Conservation (phyloP, 2,888 invertebrate species). For the Urechis unicinctus region DNA sequence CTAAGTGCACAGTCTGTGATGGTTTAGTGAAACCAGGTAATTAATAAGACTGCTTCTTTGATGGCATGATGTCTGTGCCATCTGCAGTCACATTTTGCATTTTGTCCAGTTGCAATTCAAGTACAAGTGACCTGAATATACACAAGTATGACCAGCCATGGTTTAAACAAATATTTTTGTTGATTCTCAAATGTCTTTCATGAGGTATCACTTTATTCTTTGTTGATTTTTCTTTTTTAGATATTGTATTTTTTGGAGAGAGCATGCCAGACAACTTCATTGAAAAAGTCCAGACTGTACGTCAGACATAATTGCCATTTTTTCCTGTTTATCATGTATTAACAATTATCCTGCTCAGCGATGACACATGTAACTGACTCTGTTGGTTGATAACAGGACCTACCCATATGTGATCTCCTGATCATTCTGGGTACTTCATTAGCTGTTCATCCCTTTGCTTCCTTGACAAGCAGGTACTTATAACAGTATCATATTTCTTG, state of each 20-base stretch:
- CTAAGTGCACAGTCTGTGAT: slow-evolving; percentile 67
- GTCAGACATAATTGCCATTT: too few relatives aligned
- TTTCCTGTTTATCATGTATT: too few relatives aligned
- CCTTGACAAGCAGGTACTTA: slow-evolving; percentile 65
- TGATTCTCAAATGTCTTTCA: too few relatives aligned
- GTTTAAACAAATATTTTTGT: too few relatives aligned
- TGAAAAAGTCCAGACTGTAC: too few relatives aligned
- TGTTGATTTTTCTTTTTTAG: slow-evolving; percentile 44
- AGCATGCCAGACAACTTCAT: slow-evolving; percentile 70
- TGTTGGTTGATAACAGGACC: slow-evolving; percentile 57
- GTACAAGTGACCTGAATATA: too few relatives aligned
- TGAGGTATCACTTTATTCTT: too few relatives aligned
- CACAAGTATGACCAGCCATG: too few relatives aligned
- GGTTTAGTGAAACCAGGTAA: slow-evolving; percentile 79
- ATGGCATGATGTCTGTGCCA: too few relatives aligned
- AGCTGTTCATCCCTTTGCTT: slow-evolving; percentile 90
- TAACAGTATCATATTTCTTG: too few relatives aligned
- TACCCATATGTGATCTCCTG: slow-evolving; percentile 78
- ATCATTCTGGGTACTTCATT: slow-evolving; percentile 93
- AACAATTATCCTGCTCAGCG: background rate
- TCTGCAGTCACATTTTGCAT: too few relatives aligned
- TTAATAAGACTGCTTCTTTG: too few relatives aligned
- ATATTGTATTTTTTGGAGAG: slow-evolving; percentile 95
- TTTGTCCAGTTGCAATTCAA: background rate
- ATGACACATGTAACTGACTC: background rate